These are phyloP conservation scores for Microcebus jonahi DNA, from an alignment of 2,113 vertebrate genomes.

Conservation along the genomic window DNA sequence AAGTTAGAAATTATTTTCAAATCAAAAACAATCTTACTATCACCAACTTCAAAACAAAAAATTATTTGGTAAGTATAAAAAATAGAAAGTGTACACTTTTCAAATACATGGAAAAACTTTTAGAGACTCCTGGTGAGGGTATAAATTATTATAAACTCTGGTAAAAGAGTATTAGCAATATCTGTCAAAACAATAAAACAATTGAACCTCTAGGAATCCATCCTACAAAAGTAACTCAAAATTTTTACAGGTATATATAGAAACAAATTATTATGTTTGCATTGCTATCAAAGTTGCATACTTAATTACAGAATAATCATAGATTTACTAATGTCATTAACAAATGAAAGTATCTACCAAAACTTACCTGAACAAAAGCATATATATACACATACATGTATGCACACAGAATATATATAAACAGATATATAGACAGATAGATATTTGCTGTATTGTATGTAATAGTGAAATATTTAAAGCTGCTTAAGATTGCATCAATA, in stretches of 20 bases:
- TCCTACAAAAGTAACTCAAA: not conserved
- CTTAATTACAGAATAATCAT: not conserved
- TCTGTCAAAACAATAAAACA: not conserved
- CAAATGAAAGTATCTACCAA: not conserved
- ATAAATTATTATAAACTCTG: not conserved
- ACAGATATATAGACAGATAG: not conserved
- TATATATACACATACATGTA: not conserved
- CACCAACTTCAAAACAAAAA: not conserved
- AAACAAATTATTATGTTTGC: not conserved
- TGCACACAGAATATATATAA: not conserved
- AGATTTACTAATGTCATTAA: not conserved
- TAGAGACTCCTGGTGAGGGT: not conserved
- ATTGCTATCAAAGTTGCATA: not conserved
- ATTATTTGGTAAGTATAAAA: not conserved
- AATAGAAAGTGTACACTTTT: not conserved
- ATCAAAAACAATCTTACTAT: not conserved
- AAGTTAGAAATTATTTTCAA: not conserved
- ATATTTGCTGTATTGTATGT: not conserved
- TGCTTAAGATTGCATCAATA: not conserved
- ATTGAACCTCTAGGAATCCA: not conserved
- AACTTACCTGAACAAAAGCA: not conserved
- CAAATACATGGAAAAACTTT: not conserved
- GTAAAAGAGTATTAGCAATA: not conserved
- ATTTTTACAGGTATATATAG: not conserved
- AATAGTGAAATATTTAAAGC: not conserved